Percentiles rank a stretch among this genome's conserved stretches.
phyloP scores from a whole-genome alignment of 1,140 invertebrate species.

The Euura saliciscinereae region DNA sequence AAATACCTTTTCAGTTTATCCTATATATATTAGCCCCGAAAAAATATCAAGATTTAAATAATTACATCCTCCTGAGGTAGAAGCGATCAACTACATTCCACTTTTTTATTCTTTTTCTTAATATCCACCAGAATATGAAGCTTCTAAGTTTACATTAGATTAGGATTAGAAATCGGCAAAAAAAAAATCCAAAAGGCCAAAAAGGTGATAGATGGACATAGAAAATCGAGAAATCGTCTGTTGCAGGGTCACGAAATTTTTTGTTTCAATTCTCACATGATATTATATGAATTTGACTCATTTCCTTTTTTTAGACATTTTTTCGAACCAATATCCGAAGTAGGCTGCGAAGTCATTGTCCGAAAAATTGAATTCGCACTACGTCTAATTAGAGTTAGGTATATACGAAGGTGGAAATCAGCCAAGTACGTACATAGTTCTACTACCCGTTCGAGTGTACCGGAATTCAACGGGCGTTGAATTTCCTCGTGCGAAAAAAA shows the following conservation, averaged over 20 bases:
- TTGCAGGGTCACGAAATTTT: not conserved
- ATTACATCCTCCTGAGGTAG: not conserved
- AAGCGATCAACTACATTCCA: not conserved
- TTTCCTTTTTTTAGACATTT: too few species aligned
- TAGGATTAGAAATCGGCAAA: not conserved
- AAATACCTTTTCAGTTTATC: too few species aligned
- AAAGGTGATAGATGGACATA: not conserved
- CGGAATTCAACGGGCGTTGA: not conserved
- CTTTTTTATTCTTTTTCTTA: not conserved
- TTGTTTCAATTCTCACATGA: not conserved
- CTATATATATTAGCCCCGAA: not conserved
- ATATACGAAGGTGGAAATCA: not conserved
- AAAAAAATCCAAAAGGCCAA: not conserved
- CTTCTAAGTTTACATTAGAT: too few species aligned
- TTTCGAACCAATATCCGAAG: too few species aligned
- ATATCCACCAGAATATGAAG: not conserved
- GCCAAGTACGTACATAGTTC: too few species aligned
- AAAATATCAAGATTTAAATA: not conserved
- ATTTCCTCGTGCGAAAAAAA: not conserved
- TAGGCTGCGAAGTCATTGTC: not conserved
- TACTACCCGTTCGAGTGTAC: not conserved
- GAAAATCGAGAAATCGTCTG: not conserved
- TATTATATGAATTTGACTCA: too few species aligned
- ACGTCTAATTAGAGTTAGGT: not conserved
- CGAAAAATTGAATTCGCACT: not conserved